Evolutionary conservation across 2,888 invertebrate genomes (phyloP), one percentile per base, ranked within the genome.

Genomic region (Andrena hattorfiana): DNA sequence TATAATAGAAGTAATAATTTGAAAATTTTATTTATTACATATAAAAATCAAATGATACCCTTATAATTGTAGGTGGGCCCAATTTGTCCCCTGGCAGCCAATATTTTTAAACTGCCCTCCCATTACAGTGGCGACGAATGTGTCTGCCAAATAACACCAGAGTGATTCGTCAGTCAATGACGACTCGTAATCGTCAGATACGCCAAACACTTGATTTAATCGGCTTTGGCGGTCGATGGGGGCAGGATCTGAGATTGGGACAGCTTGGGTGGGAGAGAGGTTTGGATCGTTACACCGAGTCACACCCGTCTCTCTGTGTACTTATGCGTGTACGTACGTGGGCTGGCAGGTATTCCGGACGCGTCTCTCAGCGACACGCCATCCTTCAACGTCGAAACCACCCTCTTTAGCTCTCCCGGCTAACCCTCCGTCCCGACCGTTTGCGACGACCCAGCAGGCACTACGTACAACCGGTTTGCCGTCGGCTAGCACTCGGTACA

Each of bases 371-470:
- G 79, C 86, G 85, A 84, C 87, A 83, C 87, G 83, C 84, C 85
- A 88, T 89, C 88, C 85, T 82, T 90, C 89, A 88, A 88, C 79
- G 89, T 89, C 85, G 81, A 84, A 83, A 85, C 82, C 87, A 85
- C 77, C 86, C 90, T 84, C 82, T 82, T 83, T 70, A 76, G 70
- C 79, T 84, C 71, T 16, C 42, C 42, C 79, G 66, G 81, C 70
- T 35, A 74, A 73, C 80, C 85, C 78, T 62, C 26, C 63, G 62
- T 8, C 64, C 59, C 70, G 35, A 71, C 54, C 71, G 81, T 81
- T 76, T 64, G 69, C 82, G 83, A 81, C 83, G 81, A 73, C 69
- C 77, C 48, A 59, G 30, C n/a, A 73, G 68, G 13, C 48, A 67
- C 66, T 75, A 62, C n/a, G 49, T 76, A 73, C 51, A 76, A 78